A percentile compares a stretch with the other conserved stretches of the same genome.
Conservation (phyloP, 2,113 vertebrate genomes). For the Anguilla rostrata region DNA sequence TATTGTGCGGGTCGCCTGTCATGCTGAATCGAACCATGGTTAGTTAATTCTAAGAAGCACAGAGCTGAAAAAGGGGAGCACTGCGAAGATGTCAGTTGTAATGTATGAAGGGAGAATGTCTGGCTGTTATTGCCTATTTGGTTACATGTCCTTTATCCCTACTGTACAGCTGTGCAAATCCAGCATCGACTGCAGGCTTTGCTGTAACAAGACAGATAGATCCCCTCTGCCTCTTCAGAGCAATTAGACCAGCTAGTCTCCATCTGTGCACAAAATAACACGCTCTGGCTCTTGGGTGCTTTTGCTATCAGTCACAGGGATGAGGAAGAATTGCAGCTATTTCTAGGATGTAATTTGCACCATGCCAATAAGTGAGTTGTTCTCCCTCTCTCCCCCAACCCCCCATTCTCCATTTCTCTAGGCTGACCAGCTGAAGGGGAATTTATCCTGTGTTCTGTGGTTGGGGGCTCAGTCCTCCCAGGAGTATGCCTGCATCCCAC, state of each 20-base stretch:
- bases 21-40: constrained; percentile 33
- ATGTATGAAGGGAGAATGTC: constrained; percentile 46
- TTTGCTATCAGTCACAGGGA: constrained; percentile 36
- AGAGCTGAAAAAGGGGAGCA: constrained; percentile 55
- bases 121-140: constrained; percentile 49
- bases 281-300: constrained; percentile 35
- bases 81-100: constrained; percentile 61
- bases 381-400: constrained; percentile 13
- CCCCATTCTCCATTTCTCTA: constrained; percentile 39
- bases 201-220: constrained; percentile 35
- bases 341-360: constrained; percentile 18
- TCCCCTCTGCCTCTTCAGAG: constrained; percentile 40
- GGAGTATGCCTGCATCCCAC: constrained; percentile 58
- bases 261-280: constrained; percentile 46
- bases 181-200: constrained; percentile 24
- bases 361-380: not conserved
- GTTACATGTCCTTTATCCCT: constrained; percentile 26
- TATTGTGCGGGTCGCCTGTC: constrained; percentile 35
- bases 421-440: constrained; percentile 49
- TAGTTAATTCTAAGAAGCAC: constrained; percentile 42
- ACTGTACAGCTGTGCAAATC: constrained; percentile 37
- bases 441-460: constrained; percentile 46
- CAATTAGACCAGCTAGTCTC: constrained; percentile 49
- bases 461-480: constrained; percentile 38
- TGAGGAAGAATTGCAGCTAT: not conserved